A percentile compares a stretch with the other conserved stretches of the same genome.
Evolutionary conservation across 2,797 vertebrate genomes (phyloP).

Genomic region (Enteromius anoplus): DNA sequence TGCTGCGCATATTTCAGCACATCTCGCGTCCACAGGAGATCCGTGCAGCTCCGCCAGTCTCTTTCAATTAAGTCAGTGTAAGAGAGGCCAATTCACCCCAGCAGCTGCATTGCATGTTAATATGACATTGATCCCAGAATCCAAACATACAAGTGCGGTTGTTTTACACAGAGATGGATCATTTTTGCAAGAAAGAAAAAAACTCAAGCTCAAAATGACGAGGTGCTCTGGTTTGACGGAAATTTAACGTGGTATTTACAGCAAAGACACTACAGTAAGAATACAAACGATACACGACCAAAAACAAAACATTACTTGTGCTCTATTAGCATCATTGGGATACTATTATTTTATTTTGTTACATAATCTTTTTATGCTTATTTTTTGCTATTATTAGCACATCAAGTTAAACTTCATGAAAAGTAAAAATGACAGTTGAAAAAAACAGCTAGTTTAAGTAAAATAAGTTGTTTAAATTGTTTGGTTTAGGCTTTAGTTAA

Average conservation of each 20-base stretch:
- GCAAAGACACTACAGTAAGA: background rate
- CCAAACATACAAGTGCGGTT: conserved; percentile 33
- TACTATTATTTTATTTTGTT: background rate
- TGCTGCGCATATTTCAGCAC: conserved; percentile 59
- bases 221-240: background rate
- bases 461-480: background rate
- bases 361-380: background rate
- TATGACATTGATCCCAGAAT: conserved; percentile 58
- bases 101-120: conserved; percentile 53
- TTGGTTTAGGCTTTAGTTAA: background rate
- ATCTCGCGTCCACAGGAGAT: conserved; percentile 54
- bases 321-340: background rate
- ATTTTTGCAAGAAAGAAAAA: conserved; percentile 14
- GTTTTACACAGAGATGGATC: conserved; percentile 40
- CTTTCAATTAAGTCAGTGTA: conserved; percentile 59
- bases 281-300: background rate
- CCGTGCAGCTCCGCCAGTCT: conserved; percentile 41
- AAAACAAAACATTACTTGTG: background rate
- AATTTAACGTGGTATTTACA: background rate
- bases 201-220: background rate
- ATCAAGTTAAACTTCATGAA: background rate
- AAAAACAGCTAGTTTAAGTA: no score
- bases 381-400: background rate
- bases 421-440: no score
- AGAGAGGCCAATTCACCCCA: conserved; percentile 51